Evolutionary conservation across 2,888 invertebrate species (phyloP).

Genomic region (Malacosoma neustria): DNA sequence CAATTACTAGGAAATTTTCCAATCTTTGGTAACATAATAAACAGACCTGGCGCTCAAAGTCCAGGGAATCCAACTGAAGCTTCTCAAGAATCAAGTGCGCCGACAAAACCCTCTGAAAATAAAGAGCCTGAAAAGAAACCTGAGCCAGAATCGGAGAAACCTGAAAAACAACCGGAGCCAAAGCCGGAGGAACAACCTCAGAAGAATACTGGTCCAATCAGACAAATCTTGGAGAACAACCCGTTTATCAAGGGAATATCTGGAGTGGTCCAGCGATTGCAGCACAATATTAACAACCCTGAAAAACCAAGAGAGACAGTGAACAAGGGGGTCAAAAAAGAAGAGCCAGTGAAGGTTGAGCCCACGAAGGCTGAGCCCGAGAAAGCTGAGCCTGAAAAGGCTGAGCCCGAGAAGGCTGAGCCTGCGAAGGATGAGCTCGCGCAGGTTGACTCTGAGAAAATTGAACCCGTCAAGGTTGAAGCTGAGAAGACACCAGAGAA

Average conservation of each 20-base stretch:
- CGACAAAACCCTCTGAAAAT: constrained; percentile 3
- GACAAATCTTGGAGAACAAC: constrained; percentile 32
- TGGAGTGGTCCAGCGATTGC: constrained; percentile 21
- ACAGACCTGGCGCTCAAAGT: constrained; percentile 4
- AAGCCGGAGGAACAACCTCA: neutral
- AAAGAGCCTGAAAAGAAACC: constrained; percentile 2
- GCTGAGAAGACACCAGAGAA: constrained; percentile 1
- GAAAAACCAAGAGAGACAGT: constrained; percentile 33
- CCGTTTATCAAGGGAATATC: constrained; percentile 27
- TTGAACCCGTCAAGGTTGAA: neutral
- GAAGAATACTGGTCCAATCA: constrained; percentile 23
- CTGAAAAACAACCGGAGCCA: constrained; percentile 2
- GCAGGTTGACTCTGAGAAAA: neutral
- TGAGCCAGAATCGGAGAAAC: neutral
- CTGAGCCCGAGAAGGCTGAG: constrained; percentile 16
- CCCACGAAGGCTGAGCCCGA: neutral
- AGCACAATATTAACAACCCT: constrained; percentile 25
- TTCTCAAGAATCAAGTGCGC: neutral
- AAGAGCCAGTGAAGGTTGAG: neutral
- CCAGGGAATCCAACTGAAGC: constrained; percentile 4
- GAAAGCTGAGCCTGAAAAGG: constrained; percentile 7
- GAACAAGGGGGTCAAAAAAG: constrained; percentile 3
- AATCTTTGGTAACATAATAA: neutral
- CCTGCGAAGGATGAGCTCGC: constrained; percentile 1
- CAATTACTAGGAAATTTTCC: neutral